Conservation (phyloP, 2,113 vertebrate genomes). For the western clawed frog (Xenopus tropicalis) region DNA sequence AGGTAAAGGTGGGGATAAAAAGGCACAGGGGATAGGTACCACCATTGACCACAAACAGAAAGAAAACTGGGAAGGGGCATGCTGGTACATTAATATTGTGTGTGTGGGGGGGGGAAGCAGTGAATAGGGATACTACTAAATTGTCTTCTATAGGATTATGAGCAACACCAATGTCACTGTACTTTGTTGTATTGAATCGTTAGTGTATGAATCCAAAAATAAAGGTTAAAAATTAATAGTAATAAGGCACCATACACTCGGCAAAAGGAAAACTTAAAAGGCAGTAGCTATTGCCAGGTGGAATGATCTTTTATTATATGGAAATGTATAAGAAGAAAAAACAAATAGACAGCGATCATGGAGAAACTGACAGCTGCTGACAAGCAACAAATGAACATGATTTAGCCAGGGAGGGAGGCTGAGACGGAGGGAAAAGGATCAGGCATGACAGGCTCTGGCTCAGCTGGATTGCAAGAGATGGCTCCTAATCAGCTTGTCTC, state of each 20-base stretch:
- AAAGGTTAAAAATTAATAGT: background rate
- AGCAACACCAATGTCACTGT: no score
- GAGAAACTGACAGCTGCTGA: slow-evolving; percentile 11
- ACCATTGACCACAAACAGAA: background rate
- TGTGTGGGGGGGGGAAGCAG: no score
- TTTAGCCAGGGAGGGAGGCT: slow-evolving; percentile 18
- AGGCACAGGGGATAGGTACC: background rate
- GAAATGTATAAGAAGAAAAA: background rate
- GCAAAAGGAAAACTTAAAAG: background rate
- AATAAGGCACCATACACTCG: background rate
- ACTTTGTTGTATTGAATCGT: no score
- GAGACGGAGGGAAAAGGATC: slow-evolving; percentile 6
- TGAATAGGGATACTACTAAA: no score
- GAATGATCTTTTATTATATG: background rate
- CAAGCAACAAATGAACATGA: slow-evolving; percentile 25
- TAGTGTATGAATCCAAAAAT: no score
- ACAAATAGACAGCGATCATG: background rate
- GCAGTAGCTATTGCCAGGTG: background rate
- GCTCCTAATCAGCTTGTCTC: background rate
- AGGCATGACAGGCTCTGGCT: slow-evolving; percentile 15
- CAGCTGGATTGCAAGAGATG: slow-evolving; percentile 12
- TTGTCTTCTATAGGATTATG: no score
- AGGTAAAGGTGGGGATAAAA: background rate
- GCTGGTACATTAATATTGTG: no score
- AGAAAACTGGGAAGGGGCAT: background rate